Evolutionary conservation across 2,113 vertebrate species (phyloP).

Genomic region (Stegostoma tigrinum): DNA sequence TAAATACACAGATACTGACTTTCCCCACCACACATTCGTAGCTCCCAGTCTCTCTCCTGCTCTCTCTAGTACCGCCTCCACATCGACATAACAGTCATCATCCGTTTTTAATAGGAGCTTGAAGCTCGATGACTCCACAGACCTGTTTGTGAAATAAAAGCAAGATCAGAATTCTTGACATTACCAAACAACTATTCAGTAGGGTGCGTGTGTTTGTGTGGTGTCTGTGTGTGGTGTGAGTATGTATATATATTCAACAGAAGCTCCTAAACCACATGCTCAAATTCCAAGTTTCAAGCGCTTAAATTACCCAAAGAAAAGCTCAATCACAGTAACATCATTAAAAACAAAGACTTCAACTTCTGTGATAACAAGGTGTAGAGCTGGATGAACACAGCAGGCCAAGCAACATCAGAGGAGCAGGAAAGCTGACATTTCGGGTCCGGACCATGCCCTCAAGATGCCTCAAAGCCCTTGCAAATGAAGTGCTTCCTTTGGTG

Average conservation of each 20-base stretch:
- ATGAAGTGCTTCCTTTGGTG: background rate
- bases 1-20: constrained; percentile 64
- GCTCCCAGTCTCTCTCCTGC: constrained; percentile 65
- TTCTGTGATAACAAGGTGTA: too few relatives aligned
- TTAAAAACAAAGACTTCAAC: background rate
- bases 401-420: too few relatives aligned
- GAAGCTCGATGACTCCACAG: constrained; percentile 73
- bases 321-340: background rate
- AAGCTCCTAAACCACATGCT: background rate
- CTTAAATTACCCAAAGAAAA: background rate
- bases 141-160: constrained; percentile 59
- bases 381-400: too few relatives aligned
- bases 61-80: constrained; percentile 79
- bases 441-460: background rate
- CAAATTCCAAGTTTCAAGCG: background rate
- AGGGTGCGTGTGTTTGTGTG: too few relatives aligned
- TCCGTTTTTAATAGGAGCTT: constrained; percentile 87
- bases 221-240: too few relatives aligned
- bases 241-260: background rate
- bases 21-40: constrained; percentile 93
- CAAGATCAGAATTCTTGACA: constrained; percentile 42
- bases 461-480: background rate
- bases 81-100: constrained; percentile 90
- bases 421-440: too few relatives aligned
- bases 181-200: background rate